Evolutionary conservation across 2,888 invertebrate genomes (phyloP).

Genomic region (Agrotis exclamationis): DNA sequence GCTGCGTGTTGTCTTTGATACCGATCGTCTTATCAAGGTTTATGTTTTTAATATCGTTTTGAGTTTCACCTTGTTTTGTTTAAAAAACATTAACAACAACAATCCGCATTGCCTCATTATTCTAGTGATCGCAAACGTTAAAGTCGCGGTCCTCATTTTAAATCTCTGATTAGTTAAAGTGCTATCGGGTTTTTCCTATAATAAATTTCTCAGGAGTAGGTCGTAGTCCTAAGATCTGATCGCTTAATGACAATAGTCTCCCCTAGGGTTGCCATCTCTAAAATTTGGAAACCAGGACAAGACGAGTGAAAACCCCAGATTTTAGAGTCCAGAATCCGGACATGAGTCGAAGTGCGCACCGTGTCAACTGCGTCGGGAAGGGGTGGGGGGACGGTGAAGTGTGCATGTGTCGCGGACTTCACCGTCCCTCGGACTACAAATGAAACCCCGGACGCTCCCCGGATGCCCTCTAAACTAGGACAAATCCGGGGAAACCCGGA

Average conservation of each 20-base stretch:
- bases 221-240: not conserved
- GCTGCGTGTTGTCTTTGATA: constrained; percentile 10
- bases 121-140: not conserved
- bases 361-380: too few species aligned
- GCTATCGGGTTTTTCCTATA: not conserved
- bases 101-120: not conserved
- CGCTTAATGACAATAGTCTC: not conserved
- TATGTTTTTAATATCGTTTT: constrained; percentile 15
- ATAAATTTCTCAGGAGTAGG: not conserved
- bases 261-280: too few species aligned
- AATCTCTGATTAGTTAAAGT: not conserved
- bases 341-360: too few species aligned
- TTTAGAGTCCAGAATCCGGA: too few species aligned
- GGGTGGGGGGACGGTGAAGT: too few species aligned
- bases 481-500: too few species aligned
- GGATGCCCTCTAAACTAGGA: too few species aligned
- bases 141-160: not conserved
- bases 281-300: too few species aligned
- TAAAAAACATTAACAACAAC: not conserved
- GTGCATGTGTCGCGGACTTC: too few species aligned
- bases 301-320: too few species aligned
- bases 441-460: too few species aligned
- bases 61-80: constrained; percentile 2
- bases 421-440: too few species aligned
- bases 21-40: constrained; percentile 21